These are phyloP conservation scores for Andrena flavipes DNA, from an alignment of 2,888 invertebrate species.

Conservation along the genomic window DNA sequence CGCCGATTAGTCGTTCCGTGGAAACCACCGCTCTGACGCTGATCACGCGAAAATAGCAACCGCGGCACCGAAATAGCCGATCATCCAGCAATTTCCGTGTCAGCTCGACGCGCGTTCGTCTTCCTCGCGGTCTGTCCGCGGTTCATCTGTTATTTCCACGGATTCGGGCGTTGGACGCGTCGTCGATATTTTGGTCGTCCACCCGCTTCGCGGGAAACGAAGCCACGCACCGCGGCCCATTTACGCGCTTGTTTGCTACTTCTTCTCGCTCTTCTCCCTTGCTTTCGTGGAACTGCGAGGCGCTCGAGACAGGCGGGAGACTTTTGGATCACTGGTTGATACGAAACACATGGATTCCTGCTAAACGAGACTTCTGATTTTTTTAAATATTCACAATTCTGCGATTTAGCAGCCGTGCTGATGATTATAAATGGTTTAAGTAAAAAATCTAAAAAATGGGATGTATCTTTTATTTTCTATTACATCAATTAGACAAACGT, in stretches of 20 bases:
- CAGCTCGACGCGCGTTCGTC: slow-evolving; percentile 7
- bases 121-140: slow-evolving; percentile 6
- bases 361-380: too few relatives aligned
- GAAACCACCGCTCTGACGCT: slow-evolving; percentile 58
- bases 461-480: too few relatives aligned
- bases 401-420: too few relatives aligned
- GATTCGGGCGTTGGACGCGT: slow-evolving; percentile 30
- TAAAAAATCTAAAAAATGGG: too few relatives aligned
- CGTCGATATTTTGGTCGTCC: slow-evolving; percentile 46
- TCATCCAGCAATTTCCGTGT: slow-evolving; percentile 56
- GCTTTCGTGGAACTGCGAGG: not conserved
- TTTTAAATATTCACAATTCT: too few relatives aligned
- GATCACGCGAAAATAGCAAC: slow-evolving; percentile 52
- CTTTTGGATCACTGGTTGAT: not conserved
- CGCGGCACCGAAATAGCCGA: slow-evolving; percentile 50
- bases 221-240: not conserved
- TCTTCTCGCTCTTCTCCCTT: not conserved
- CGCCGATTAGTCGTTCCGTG: slow-evolving; percentile 39
- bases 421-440: too few relatives aligned
- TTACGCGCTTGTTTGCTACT: not conserved
- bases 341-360: too few relatives aligned
- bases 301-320: not conserved
- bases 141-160: slow-evolving; percentile 55
- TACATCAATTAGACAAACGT: too few relatives aligned
- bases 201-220: not conserved